Percentiles rank a stretch among this genome's conserved stretches.
These are phyloP conservation scores for Astreopora myriophthalma DNA, from an alignment of 64 coral and sea anemone genomes.

Conservation along the genomic window DNA sequence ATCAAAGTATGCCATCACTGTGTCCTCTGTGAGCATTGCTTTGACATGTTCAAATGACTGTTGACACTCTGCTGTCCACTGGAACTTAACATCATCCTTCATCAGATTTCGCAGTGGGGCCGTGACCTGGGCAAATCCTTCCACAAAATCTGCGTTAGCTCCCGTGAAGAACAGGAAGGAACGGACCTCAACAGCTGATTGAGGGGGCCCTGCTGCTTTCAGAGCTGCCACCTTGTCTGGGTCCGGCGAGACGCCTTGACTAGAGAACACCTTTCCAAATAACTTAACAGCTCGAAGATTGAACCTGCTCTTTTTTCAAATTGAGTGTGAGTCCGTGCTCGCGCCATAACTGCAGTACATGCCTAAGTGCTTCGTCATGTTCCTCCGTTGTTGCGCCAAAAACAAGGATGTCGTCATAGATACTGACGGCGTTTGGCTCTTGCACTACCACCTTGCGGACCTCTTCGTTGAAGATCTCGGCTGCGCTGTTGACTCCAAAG, in stretches of 20 bases:
- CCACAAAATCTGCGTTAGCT: conserved; percentile 54
- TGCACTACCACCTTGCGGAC: conserved; percentile 34
- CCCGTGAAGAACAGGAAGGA: conserved; percentile 61
- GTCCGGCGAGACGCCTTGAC: conserved; percentile 10
- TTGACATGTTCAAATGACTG: conserved; percentile 34
- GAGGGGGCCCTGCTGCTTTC: conserved; percentile 33
- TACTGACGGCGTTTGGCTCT: conserved; percentile 47
- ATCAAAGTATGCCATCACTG: conserved; percentile 60
- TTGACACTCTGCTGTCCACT: conserved; percentile 55
- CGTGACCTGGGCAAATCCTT: conserved; percentile 38
- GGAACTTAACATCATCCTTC: conserved; percentile 27
- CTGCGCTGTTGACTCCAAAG: conserved; percentile 49
- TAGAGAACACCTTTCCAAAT: conserved; percentile 56
- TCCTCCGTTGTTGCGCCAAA: conserved; percentile 1
- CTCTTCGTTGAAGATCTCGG: conserved; percentile 59
- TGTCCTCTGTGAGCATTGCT: conserved; percentile 22
- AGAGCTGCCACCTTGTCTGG: conserved; percentile 51
- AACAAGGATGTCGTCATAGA: conserved; percentile 32
- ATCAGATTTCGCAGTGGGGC: conserved; percentile 17
- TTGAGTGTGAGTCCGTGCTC: conserved; percentile 18
- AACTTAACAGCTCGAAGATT: conserved; percentile 37
- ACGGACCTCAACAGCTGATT: conserved; percentile 16
- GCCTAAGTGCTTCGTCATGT: not conserved
- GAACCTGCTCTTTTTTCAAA: conserved; percentile 38
- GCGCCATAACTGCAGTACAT: conserved; percentile 44